A percentile compares a stretch with the other conserved stretches of the same genome.
phyloP scores from a whole-genome alignment of 1,140 invertebrate genomes.

The Zaprionus davidi region DNA sequence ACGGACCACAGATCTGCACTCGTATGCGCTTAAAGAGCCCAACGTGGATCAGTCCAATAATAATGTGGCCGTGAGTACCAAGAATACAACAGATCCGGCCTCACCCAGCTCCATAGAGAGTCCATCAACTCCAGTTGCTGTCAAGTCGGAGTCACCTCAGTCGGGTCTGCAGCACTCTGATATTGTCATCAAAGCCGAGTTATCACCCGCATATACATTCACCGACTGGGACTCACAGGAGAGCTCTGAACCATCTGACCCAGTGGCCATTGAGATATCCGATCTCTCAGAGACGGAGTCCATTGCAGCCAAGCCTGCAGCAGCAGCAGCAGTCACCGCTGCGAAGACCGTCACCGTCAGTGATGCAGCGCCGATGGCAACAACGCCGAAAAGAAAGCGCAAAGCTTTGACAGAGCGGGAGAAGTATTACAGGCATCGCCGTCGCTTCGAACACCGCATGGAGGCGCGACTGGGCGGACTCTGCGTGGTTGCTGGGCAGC shows the following conservation, averaged over 20 bases:
- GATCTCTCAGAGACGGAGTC: slow-evolving; percentile 35
- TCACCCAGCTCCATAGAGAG: neutral
- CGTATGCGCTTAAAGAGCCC: slow-evolving; percentile 75
- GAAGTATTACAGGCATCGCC: slow-evolving; percentile 72
- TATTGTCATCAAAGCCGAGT: neutral
- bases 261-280: slow-evolving; percentile 33
- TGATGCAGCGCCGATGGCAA: neutral
- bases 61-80: slow-evolving; percentile 48
- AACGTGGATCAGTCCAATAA: slow-evolving; percentile 42
- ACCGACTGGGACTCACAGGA: slow-evolving; percentile 27
- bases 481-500: slow-evolving; percentile 60
- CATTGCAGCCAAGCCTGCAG: neutral
- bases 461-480: slow-evolving; percentile 66
- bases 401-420: slow-evolving; percentile 53
- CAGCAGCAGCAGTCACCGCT: neutral
- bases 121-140: neutral
- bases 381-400: neutral
- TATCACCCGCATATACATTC: slow-evolving; percentile 15
- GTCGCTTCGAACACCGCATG: slow-evolving; percentile 68
- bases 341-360: neutral
- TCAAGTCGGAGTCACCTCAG: neutral
- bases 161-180: neutral
- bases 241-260: slow-evolving; percentile 38
- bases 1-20: slow-evolving; percentile 74
- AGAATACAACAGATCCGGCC: neutral